Conservation (phyloP, 2,113 vertebrate species). For the Paramormyrops kingsleyae region DNA sequence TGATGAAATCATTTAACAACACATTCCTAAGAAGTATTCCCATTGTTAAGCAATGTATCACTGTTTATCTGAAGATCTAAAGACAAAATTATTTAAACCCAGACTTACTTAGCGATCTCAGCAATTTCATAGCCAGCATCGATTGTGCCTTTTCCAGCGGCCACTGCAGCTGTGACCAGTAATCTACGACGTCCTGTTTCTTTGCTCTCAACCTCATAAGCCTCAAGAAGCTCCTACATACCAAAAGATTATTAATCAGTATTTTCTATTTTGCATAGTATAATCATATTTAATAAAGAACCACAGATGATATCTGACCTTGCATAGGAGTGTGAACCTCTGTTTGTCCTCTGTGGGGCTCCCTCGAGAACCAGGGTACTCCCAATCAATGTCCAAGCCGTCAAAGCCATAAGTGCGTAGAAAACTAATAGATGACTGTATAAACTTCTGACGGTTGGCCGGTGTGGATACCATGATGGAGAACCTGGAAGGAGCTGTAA, state of each 20-base stretch:
- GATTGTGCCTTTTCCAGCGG: constrained; percentile 55
- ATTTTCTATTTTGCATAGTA: not conserved
- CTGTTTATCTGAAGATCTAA: not conserved
- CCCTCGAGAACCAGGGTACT: constrained; percentile 68
- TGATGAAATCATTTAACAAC: not conserved
- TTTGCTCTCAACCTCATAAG: constrained; percentile 59
- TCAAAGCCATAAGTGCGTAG: constrained; percentile 67
- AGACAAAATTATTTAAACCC: not conserved
- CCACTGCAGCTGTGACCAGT: constrained; percentile 66
- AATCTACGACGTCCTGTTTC: constrained; percentile 48
- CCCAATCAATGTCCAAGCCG: constrained; percentile 72
- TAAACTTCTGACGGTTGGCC: constrained; percentile 62
- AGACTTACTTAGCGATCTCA: constrained; percentile 61
- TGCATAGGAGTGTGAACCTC: constrained; percentile 63
- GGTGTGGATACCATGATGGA: constrained; percentile 59
- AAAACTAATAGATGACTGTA: constrained; percentile 65
- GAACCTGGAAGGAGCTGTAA: constrained; percentile 50
- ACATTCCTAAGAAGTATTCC: not conserved
- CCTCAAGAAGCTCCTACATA: constrained; percentile 61
- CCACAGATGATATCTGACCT: constrained; percentile 41
- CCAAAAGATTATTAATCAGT: not conserved
- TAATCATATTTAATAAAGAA: not conserved
- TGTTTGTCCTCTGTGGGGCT: constrained; percentile 70
- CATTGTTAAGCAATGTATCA: not conserved
- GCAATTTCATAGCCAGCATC: constrained; percentile 68